Conservation (phyloP, 2,113 vertebrate genomes). For the Entelurus aequoreus region DNA sequence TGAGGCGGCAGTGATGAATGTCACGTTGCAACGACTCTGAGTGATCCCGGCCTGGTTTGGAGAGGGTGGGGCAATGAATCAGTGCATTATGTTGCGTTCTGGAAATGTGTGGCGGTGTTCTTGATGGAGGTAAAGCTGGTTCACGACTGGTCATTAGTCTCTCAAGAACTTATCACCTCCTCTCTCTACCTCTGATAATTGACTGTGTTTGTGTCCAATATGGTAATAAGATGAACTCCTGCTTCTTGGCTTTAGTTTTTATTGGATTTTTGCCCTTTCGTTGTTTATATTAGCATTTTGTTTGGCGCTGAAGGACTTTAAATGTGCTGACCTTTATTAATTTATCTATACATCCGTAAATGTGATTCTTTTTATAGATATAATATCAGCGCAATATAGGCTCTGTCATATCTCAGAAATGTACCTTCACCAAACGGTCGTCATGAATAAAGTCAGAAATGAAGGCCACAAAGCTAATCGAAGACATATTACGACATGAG, state of each 20-base stretch:
- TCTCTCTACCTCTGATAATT: constrained; percentile 1
- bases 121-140: constrained; percentile 65
- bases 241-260: constrained; percentile 20
- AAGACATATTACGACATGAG: too few relatives aligned
- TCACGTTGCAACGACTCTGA: constrained; percentile 34
- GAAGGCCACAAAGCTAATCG: too few relatives aligned
- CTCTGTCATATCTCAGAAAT: too few relatives aligned
- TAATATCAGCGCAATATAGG: too few relatives aligned
- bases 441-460: too few relatives aligned
- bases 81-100: constrained; percentile 68
- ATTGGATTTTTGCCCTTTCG: constrained; percentile 7
- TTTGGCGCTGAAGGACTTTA: constrained; percentile 23
- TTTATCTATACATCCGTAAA: neutral
- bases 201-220: constrained; percentile 27
- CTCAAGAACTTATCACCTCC: constrained; percentile 55
- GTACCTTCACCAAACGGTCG: too few relatives aligned
- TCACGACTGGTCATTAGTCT: constrained; percentile 65
- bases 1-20: constrained; percentile 56
- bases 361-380: too few relatives aligned
- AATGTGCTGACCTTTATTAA: constrained; percentile 13
- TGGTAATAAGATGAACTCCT: constrained; percentile 40
- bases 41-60: constrained; percentile 57
- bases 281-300: constrained; percentile 15
- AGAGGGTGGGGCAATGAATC: constrained; percentile 56
- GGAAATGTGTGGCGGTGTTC: constrained; percentile 63